A percentile compares a stretch with the other conserved stretches of the same genome.
These are phyloP conservation scores for Rhabdophis nuchalis DNA, from an alignment of 2,797 vertebrate genomes.

Conservation along the genomic window DNA sequence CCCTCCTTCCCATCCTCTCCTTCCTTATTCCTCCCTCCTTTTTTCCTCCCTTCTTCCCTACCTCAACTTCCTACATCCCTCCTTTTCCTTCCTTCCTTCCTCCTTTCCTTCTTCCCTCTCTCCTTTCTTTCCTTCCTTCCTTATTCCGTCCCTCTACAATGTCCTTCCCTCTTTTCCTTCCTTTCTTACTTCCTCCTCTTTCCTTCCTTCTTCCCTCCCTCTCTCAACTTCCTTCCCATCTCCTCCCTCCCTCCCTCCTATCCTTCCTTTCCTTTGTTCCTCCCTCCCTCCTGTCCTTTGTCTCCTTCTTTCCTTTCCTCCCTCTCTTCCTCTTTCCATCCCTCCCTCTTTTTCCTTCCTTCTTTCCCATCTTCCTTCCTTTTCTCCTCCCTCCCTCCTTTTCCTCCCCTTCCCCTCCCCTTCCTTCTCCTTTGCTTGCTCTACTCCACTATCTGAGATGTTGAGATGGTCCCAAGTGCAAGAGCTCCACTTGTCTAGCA, in stretches of 20 bases:
- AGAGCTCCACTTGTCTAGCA: not conserved
- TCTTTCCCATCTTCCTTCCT: too few relatives aligned
- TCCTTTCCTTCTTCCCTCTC: too few relatives aligned
- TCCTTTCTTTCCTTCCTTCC: too few relatives aligned
- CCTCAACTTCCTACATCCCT: too few relatives aligned
- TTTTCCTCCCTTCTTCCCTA: too few relatives aligned
- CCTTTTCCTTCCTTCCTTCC: not conserved
- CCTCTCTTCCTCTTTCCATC: accelerated
- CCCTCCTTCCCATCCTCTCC: too few relatives aligned
- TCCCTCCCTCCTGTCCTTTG: too few relatives aligned
- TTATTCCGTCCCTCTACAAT: too few relatives aligned
- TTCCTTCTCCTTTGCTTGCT: not conserved
- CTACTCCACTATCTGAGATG: not conserved
- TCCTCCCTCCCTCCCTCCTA: too few relatives aligned
- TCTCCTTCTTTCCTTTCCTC: too few relatives aligned
- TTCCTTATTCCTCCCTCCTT: too few relatives aligned
- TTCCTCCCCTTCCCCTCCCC: not conserved
- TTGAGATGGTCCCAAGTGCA: not conserved
- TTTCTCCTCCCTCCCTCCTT: not conserved
- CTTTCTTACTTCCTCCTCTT: not conserved
- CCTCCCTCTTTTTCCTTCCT: accelerated
- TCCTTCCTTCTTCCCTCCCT: too few relatives aligned
- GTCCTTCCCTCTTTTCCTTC: not conserved
- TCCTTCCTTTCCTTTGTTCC: not conserved
- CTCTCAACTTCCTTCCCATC: accelerated